These are phyloP conservation scores for Amiota minor DNA, from an alignment of 2,888 invertebrate species.

Conservation along the genomic window DNA sequence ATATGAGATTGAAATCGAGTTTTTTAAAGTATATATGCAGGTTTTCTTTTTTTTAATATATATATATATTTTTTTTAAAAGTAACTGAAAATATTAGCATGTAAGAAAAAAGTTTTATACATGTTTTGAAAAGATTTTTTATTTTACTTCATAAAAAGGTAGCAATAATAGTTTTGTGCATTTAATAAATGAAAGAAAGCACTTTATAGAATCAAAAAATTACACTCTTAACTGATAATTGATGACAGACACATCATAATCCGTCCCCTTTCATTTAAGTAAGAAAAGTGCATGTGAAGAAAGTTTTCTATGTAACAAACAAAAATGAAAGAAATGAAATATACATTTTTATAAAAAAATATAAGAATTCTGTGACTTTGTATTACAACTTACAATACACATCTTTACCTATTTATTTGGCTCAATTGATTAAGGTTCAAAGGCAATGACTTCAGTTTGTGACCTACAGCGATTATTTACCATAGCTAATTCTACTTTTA, in stretches of 20 bases:
- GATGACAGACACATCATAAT: not conserved
- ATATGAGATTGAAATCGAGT: too few species aligned
- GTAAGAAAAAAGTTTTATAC: constrained; percentile 56
- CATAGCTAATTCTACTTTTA: too few species aligned
- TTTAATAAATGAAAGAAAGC: constrained; percentile 18
- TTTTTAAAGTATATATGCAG: not conserved
- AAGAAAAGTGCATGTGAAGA: not conserved
- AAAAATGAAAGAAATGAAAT: not conserved
- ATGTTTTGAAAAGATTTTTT: constrained; percentile 15
- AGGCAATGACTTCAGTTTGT: too few species aligned
- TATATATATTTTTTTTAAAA: not conserved
- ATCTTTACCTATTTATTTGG: too few species aligned
- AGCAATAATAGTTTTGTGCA: constrained; percentile 45
- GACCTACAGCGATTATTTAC: too few species aligned
- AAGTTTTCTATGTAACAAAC: constrained; percentile 13
- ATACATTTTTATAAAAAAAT: not conserved
- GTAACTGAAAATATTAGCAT: constrained; percentile 40
- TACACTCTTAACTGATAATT: not conserved
- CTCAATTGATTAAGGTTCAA: too few species aligned
- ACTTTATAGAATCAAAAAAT: not conserved
- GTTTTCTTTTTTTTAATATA: constrained; percentile 9
- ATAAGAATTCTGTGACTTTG: too few species aligned
- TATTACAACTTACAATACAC: too few species aligned
- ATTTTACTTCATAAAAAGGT: constrained; percentile 39
- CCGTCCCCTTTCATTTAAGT: not conserved